Conservation (phyloP, 2,113 vertebrate genomes). For the Antigone vipio region DNA sequence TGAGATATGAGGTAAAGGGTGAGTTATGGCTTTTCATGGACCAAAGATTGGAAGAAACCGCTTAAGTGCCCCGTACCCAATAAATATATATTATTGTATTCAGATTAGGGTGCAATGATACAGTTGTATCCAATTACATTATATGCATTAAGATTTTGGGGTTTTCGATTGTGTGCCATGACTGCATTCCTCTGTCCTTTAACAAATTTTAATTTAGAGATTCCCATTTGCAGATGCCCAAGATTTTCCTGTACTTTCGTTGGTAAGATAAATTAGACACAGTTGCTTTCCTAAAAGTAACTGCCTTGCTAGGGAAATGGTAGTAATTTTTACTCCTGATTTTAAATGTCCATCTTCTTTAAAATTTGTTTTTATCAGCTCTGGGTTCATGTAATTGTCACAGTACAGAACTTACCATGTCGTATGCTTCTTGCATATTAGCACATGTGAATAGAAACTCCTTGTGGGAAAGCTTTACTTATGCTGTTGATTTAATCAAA, state of each 20-base stretch:
- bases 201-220: neutral
- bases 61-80: neutral
- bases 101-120: neutral
- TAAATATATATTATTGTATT: neutral
- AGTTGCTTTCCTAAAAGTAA: neutral
- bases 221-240: neutral
- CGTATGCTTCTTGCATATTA: neutral
- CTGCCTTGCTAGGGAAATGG: neutral
- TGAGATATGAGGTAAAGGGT: neutral
- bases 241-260: neutral
- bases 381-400: neutral
- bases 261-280: neutral
- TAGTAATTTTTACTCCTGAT: neutral
- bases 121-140: neutral
- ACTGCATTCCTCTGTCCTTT: neutral
- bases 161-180: fast-evolving
- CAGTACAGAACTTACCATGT: neutral
- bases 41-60: neutral
- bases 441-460: neutral
- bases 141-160: neutral
- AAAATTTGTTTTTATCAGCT: neutral
- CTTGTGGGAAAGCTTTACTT: neutral
- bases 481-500: neutral
- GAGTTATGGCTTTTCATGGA: neutral
- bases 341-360: neutral